A percentile compares a stretch with the other conserved stretches of the same genome.
These are phyloP conservation scores for Carpatolechia fugitivella DNA, from an alignment of 2,888 invertebrate species.

Conservation along the genomic window DNA sequence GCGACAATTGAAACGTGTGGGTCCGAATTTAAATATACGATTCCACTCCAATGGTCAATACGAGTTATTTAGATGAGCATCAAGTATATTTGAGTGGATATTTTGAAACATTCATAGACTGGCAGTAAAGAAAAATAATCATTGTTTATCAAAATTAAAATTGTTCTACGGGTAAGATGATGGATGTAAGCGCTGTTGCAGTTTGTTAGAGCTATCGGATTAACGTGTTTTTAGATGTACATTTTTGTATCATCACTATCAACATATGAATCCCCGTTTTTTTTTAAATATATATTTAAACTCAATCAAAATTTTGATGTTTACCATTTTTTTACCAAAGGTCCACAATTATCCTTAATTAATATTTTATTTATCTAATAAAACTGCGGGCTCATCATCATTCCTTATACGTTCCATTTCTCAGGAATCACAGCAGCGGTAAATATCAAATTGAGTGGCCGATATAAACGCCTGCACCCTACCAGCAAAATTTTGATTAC, in stretches of 20 bases:
- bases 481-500: conserved; percentile 74
- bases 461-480: conserved; percentile 66
- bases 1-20: conserved; percentile 71
- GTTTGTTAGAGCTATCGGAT: too few species aligned
- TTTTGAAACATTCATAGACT: background rate
- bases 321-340: too few species aligned
- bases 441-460: conserved; percentile 77
- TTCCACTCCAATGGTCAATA: conserved; percentile 55
- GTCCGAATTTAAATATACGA: conserved; percentile 71
- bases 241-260: too few species aligned
- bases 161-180: too few species aligned
- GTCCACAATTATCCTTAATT: too few species aligned
- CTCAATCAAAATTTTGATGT: too few species aligned
- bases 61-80: conserved; percentile 57
- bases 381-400: conserved; percentile 41
- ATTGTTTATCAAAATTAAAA: too few species aligned
- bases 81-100: conserved; percentile 43
- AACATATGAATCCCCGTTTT: too few species aligned
- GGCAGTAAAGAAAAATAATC: too few species aligned
- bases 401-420: conserved; percentile 53
- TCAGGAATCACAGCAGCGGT: conserved; percentile 65
- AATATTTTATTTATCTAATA: conserved; percentile 30
- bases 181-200: too few species aligned
- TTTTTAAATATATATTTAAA: too few species aligned
- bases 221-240: too few species aligned